phyloP scores from a whole-genome alignment of 2,113 vertebrate species.

The Dicerorhinus sumatrensis region DNA sequence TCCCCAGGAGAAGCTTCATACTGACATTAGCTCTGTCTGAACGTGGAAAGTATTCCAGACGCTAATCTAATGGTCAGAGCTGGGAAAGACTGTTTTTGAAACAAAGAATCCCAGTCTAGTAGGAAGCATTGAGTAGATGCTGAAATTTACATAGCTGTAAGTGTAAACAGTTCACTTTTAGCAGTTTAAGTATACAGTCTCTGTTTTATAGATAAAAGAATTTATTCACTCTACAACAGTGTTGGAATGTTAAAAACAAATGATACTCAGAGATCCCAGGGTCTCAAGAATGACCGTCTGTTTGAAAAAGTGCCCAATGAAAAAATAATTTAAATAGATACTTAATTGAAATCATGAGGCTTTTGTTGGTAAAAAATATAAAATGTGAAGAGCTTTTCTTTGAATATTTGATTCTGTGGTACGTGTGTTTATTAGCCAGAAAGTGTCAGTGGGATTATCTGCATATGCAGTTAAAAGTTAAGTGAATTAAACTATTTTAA shows the following conservation, averaged over 20 bases:
- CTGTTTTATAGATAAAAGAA: not conserved
- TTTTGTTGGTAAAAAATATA: not conserved
- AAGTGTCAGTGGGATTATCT: not conserved
- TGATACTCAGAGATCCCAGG: not conserved
- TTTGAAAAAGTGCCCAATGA: not conserved
- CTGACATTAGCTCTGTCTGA: not conserved
- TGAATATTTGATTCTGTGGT: not conserved
- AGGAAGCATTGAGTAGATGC: not conserved
- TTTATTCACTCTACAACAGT: not conserved
- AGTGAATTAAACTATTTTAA: constrained; percentile 5
- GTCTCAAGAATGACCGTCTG: not conserved
- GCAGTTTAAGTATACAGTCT: not conserved
- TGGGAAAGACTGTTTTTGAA: not conserved
- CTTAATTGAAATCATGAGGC: not conserved
- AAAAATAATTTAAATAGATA: constrained; percentile 1
- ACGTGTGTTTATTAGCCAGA: not conserved
- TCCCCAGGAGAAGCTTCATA: not conserved
- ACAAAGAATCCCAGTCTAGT: not conserved
- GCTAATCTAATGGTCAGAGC: not conserved
- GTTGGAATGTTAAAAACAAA: not conserved
- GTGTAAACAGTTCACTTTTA: not conserved
- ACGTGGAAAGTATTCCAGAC: not conserved
- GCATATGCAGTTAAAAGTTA: not conserved
- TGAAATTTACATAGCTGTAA: not conserved
- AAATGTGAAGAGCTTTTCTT: not conserved